phyloP scores from a whole-genome alignment of 2,797 vertebrate genomes.

The Galaxias olidus region DNA sequence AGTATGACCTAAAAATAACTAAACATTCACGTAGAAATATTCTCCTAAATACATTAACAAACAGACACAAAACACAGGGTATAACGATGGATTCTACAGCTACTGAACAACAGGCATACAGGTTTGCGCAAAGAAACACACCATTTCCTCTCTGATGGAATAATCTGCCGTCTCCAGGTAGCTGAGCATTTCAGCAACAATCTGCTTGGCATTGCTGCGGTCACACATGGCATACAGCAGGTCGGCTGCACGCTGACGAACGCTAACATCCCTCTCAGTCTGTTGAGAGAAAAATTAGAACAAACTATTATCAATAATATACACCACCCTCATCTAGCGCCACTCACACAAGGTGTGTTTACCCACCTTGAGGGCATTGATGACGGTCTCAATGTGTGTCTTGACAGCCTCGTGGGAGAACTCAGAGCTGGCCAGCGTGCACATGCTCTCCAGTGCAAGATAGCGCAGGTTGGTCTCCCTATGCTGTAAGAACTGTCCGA shows the following conservation, averaged over 20 bases:
- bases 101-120: not conserved
- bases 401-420: constrained; percentile 92
- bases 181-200: constrained; percentile 90
- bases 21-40: too few relatives aligned
- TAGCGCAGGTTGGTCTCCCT: constrained; percentile 91
- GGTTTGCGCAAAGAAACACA: constrained; percentile 47
- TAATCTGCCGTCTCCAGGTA: constrained; percentile 92
- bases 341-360: not conserved
- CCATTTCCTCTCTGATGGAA: constrained; percentile 92
- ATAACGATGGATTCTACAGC: not conserved
- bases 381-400: constrained; percentile 90
- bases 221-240: constrained; percentile 94
- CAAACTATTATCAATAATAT: not conserved
- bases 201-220: constrained; percentile 91
- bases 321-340: too few relatives aligned
- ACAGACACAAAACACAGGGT: not conserved
- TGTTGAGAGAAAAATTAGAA: constrained; percentile 41
- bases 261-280: constrained; percentile 91
- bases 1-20: too few relatives aligned
- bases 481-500: constrained; percentile 91
- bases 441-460: constrained; percentile 91
- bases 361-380: constrained; percentile 87
- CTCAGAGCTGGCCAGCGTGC: constrained; percentile 89
- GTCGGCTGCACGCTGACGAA: constrained; percentile 87
- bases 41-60: not conserved